phyloP scores from a whole-genome alignment of 2,888 invertebrate species.

The Melangyna quadrimaculata region DNA sequence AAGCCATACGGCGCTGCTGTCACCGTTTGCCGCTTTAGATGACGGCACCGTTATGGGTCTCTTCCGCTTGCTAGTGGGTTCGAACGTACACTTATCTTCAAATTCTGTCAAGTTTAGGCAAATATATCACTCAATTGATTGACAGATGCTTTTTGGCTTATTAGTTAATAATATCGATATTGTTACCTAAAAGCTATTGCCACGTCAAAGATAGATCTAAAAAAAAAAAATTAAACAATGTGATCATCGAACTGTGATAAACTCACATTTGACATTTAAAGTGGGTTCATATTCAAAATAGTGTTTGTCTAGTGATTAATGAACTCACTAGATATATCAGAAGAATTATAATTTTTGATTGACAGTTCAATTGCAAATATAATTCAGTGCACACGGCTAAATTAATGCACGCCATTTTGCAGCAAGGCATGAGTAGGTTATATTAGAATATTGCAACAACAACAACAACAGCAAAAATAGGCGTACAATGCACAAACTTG shows the following conservation, averaged over 20 bases:
- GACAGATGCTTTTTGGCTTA: conserved; percentile 24
- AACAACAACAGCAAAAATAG: too few species aligned
- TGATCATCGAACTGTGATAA: conserved; percentile 2
- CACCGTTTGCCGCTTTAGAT: neutral
- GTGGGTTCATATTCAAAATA: conserved; percentile 19
- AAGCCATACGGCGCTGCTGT: neutral
- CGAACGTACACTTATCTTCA: neutral
- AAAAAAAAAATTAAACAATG: neutral
- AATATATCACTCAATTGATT: conserved; percentile 50
- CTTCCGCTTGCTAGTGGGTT: conserved; percentile 46
- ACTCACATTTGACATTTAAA: neutral
- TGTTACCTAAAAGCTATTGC: neutral
- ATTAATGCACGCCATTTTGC: conserved; percentile 12
- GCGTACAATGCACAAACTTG: conserved; percentile 4
- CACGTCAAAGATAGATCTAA: neutral
- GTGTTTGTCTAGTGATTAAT: conserved; percentile 7
- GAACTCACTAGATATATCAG: neutral
- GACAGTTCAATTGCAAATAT: conserved; percentile 8
- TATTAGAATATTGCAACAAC: conserved; percentile 8
- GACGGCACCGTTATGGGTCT: conserved; percentile 39
- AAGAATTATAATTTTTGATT: neutral
- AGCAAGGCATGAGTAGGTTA: conserved; percentile 40
- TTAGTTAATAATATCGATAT: conserved; percentile 14
- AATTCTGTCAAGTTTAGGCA: conserved; percentile 16
- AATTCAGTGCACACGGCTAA: conserved; percentile 4